These are phyloP conservation scores for Pagetopsis macropterus DNA, from an alignment of 2,797 vertebrate species.

Conservation along the genomic window DNA sequence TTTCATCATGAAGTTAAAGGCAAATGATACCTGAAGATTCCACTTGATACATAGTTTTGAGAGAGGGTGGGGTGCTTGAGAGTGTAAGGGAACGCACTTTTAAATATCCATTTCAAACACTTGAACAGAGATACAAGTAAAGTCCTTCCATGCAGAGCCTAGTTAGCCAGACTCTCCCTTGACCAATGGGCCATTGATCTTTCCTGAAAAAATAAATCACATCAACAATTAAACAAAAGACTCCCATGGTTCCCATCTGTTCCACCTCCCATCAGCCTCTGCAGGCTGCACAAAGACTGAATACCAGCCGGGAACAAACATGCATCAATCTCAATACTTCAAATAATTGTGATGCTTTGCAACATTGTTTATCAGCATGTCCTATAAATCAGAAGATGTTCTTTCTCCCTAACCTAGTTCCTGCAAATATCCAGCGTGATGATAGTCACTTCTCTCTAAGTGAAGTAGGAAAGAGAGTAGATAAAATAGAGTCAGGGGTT, in stretches of 20 bases:
- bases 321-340: slow-evolving; percentile 16
- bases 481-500: slow-evolving; percentile 51
- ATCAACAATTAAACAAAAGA: slow-evolving; percentile 74
- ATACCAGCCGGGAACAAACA: slow-evolving; percentile 31
- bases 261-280: slow-evolving; percentile 41
- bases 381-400: slow-evolving; percentile 43
- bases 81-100: slow-evolving; percentile 52
- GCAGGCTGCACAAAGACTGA: slow-evolving; percentile 21
- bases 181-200: slow-evolving; percentile 50
- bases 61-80: slow-evolving; percentile 42
- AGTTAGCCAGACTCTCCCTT: slow-evolving; percentile 49
- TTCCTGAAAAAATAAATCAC: slow-evolving; percentile 43
- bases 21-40: slow-evolving; percentile 73
- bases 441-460: slow-evolving; percentile 34
- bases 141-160: slow-evolving; percentile 54
- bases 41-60: slow-evolving; percentile 68
- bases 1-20: slow-evolving; percentile 73
- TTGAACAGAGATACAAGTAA: slow-evolving; percentile 71
- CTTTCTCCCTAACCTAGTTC: slow-evolving; percentile 51
- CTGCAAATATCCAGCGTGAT: slow-evolving; percentile 18
- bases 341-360: slow-evolving; percentile 47
- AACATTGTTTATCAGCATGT: slow-evolving; percentile 53
- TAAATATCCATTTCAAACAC: slow-evolving; percentile 75
- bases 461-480: slow-evolving; percentile 38
- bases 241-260: slow-evolving; percentile 57